Conservation (phyloP, 2,888 invertebrate genomes). For the Cheilosia pagana region DNA sequence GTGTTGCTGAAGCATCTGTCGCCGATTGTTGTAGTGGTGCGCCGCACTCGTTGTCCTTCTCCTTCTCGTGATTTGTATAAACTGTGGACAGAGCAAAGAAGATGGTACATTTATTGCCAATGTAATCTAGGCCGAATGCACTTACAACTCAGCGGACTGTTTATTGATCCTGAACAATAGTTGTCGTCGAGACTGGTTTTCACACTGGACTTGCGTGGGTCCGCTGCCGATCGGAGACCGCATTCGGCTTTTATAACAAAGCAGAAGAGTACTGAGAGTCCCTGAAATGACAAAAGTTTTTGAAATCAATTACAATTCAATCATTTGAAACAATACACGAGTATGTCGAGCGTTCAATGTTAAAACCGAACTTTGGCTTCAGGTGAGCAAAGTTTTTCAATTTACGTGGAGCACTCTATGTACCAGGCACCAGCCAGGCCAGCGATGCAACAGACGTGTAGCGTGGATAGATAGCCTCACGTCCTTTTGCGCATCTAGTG, state of each 20-base stretch:
- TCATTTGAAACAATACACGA: constrained; percentile 29
- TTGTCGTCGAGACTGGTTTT: constrained; percentile 83
- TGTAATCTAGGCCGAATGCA: constrained; percentile 49
- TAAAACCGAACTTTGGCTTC: constrained; percentile 9
- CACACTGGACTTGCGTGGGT: constrained; percentile 79
- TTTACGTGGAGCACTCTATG: constrained; percentile 22
- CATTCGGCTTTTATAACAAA: constrained; percentile 83
- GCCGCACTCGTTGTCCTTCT: constrained; percentile 82
- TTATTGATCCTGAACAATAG: constrained; percentile 82
- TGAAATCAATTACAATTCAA: constrained; percentile 44
- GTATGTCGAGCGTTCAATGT: background rate
- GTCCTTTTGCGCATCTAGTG: constrained; percentile 2
- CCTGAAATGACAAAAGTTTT: constrained; percentile 77
- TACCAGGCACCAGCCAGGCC: too few species aligned
- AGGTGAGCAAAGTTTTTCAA: constrained; percentile 47
- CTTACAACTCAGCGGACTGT: constrained; percentile 83
- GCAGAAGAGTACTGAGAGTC: constrained; percentile 82
- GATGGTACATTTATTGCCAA: constrained; percentile 5
- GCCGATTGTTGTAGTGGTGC: constrained; percentile 77
- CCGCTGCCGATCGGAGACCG: constrained; percentile 78
- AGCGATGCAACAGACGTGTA: constrained; percentile 16
- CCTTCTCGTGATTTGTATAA: constrained; percentile 83
- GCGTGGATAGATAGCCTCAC: background rate
- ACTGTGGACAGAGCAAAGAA: constrained; percentile 77
- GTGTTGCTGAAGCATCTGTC: constrained; percentile 76